Conservation (phyloP, 2,888 invertebrate species). For the Drosophila merina region DNA sequence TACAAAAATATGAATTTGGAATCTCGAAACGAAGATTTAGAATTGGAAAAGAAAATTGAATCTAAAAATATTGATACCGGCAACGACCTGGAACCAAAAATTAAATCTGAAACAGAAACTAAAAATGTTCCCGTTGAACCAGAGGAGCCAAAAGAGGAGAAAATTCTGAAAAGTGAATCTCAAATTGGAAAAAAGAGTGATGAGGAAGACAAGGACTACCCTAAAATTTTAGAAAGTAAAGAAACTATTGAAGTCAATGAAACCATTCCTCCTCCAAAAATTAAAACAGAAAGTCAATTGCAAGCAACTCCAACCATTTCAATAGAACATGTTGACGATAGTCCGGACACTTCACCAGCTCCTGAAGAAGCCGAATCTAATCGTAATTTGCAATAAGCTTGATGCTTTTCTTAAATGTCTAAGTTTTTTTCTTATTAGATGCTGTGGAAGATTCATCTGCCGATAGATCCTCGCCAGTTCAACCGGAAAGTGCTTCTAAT, state of each 20-base stretch:
- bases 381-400: not conserved
- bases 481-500: not conserved
- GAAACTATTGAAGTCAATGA: not conserved
- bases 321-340: constrained; percentile 22
- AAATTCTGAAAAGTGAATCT: not conserved
- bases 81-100: not conserved
- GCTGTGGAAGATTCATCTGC: not conserved
- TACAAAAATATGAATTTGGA: not conserved
- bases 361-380: not conserved
- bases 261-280: not conserved
- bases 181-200: not conserved
- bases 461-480: not conserved
- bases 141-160: not conserved
- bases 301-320: constrained; percentile 6
- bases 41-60: not conserved
- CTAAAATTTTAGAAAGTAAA: not conserved
- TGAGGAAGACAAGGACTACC: not conserved
- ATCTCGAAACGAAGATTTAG: not conserved
- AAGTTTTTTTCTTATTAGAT: not conserved
- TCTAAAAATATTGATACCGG: not conserved
- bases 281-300: not conserved
- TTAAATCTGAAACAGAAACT: not conserved
- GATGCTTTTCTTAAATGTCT: not conserved
- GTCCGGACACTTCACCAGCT: not conserved
- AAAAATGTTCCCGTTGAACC: not conserved